phyloP scores from a whole-genome alignment of 2,113 vertebrate genomes.

The Carassius carassius region DNA sequence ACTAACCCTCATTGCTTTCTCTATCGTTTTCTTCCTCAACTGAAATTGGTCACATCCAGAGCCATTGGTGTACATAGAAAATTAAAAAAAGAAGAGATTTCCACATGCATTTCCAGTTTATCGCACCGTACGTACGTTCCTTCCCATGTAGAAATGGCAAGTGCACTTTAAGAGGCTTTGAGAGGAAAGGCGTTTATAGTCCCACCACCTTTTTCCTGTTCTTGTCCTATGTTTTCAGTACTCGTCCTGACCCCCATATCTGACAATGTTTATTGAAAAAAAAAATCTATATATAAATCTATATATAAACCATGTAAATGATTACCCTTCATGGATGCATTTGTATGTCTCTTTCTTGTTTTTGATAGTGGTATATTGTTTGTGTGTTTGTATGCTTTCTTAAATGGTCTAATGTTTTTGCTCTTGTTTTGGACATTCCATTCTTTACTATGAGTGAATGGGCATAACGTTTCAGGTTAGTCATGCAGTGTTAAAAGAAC shows the following conservation, averaged over 20 bases:
- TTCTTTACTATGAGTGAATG: conserved; percentile 34
- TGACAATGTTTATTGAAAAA: conserved; percentile 44
- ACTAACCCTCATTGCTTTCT: not conserved
- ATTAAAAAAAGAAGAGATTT: not conserved
- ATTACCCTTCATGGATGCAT: conserved; percentile 41
- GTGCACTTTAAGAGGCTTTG: conserved; percentile 59
- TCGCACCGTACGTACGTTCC: not conserved
- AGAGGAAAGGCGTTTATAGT: conserved; percentile 44
- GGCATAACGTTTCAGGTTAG: conserved; percentile 40
- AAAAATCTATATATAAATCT: conserved; percentile 28
- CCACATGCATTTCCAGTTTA: conserved; percentile 17
- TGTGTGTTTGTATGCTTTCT: conserved; percentile 40
- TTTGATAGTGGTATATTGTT: conserved; percentile 44
- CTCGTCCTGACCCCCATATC: conserved; percentile 36
- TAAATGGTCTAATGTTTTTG: conserved; percentile 38
- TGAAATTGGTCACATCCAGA: not conserved
- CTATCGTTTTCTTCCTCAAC: not conserved
- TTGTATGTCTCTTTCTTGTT: conserved; percentile 46
- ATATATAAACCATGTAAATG: conserved; percentile 48
- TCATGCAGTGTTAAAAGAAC: conserved; percentile 43
- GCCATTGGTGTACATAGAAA: conserved; percentile 21
- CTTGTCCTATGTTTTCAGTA: conserved; percentile 35
- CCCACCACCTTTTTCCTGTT: conserved; percentile 2
- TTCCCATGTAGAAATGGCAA: conserved; percentile 49
- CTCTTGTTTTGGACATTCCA: conserved; percentile 60